Percentiles rank a stretch among this genome's conserved stretches.
These are phyloP conservation scores for Patagioenas fasciata DNA, from an alignment of 2,113 vertebrate genomes.

Conservation along the genomic window DNA sequence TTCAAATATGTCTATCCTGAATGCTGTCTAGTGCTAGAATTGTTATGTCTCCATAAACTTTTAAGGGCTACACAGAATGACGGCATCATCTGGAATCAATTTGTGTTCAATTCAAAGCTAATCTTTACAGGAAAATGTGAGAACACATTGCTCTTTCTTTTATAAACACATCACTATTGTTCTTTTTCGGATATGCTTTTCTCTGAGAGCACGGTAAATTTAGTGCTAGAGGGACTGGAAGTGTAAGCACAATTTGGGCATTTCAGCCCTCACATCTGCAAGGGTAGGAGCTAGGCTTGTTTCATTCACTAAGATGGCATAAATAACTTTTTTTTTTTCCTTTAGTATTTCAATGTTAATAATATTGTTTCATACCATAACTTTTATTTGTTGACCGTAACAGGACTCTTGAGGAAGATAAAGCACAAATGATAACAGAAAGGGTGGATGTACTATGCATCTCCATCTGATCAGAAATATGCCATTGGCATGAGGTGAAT, in stretches of 20 bases:
- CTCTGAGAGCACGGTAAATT: background rate
- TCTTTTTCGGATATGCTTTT: background rate
- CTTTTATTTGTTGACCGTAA: background rate
- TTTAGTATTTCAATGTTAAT: background rate
- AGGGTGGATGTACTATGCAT: accelerated
- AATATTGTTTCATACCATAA: background rate
- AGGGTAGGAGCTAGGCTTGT: background rate
- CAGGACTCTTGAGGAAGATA: background rate
- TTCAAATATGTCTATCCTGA: background rate
- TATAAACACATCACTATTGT: background rate
- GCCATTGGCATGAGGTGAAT: background rate
- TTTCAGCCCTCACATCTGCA: background rate
- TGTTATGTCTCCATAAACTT: background rate
- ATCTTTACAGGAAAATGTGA: background rate
- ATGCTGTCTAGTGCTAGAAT: background rate
- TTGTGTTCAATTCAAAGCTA: background rate
- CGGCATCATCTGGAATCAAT: background rate
- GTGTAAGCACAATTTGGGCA: background rate
- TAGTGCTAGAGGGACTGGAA: background rate
- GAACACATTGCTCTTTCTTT: background rate
- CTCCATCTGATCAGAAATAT: background rate
- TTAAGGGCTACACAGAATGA: background rate
- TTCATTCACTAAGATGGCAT: background rate
- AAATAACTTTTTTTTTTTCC: background rate
- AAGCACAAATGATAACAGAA: background rate